Percentiles rank a stretch among this genome's conserved stretches.
Evolutionary conservation across 2,888 invertebrate species (phyloP).

Genomic region (Strigamia crassipes): DNA sequence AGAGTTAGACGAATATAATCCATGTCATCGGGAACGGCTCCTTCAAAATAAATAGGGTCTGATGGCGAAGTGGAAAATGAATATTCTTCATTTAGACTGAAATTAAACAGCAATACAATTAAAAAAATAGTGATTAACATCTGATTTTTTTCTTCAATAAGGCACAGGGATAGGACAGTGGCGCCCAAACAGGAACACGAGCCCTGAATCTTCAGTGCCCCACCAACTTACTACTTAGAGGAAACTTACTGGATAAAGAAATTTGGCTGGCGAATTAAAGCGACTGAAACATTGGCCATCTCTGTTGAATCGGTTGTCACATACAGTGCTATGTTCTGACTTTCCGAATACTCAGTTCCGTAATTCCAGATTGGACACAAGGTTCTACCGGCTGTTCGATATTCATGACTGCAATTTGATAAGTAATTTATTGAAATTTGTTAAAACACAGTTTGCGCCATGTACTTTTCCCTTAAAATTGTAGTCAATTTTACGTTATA

Average conservation of each 20-base stretch:
- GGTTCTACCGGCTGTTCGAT: neutral
- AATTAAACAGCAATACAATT: no score
- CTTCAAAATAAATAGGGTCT: slow-evolving; percentile 68
- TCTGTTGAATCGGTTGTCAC: neutral
- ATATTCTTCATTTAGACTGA: neutral
- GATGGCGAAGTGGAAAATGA: slow-evolving; percentile 62
- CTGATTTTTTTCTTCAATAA: no score
- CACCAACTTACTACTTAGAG: no score
- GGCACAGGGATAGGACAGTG: no score
- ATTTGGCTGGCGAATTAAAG: neutral
- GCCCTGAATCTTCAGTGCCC: no score
- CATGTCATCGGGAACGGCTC: slow-evolving; percentile 63
- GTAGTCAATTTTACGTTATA: no score
- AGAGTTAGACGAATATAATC: slow-evolving; percentile 58
- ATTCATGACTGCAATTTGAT: slow-evolving; percentile 65
- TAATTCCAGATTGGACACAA: slow-evolving; percentile 17
- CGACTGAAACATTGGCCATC: neutral
- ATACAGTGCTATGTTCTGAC: neutral
- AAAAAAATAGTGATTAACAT: no score
- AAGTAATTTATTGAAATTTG: slow-evolving; percentile 64
- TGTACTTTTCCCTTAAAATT: no score
- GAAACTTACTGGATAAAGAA: slow-evolving; percentile 24
- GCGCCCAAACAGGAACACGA: no score
- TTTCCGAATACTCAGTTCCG: neutral
- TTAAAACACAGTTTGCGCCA: no score